Evolutionary conservation across 2,113 vertebrate species (phyloP).

Genomic region (Pardalotus punctatus): DNA sequence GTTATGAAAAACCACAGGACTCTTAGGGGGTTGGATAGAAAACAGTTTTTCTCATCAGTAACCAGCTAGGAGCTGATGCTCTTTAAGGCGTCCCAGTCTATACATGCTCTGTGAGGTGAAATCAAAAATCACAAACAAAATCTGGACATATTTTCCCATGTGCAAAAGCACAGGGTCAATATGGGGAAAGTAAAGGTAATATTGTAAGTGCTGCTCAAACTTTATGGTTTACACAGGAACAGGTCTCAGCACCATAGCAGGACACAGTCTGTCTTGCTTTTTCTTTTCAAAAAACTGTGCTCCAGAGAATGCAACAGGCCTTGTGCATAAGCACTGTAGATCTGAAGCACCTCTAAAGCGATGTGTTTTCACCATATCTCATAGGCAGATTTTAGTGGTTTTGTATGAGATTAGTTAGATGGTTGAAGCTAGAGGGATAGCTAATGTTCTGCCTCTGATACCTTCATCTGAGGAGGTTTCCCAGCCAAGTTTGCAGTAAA

Average conservation of each 20-base stretch:
- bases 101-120: fast-evolving
- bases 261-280: background rate
- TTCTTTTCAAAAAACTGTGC: background rate
- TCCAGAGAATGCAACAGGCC: background rate
- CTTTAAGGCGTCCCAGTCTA: background rate
- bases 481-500: background rate
- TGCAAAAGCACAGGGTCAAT: background rate
- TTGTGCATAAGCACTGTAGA: background rate
- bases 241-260: background rate
- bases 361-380: background rate
- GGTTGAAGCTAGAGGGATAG: background rate
- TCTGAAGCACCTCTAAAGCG: background rate
- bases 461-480: background rate
- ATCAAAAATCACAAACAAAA: background rate
- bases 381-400: background rate
- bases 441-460: background rate
- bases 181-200: background rate
- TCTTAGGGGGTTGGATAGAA: background rate
- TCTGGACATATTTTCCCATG: background rate
- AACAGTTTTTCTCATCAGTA: background rate
- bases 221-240: background rate
- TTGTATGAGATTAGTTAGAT: background rate
- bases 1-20: background rate
- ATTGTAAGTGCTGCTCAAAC: background rate
- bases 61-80: background rate